phyloP scores from a whole-genome alignment of 2,797 vertebrate genomes.

The Parambassis ranga region DNA sequence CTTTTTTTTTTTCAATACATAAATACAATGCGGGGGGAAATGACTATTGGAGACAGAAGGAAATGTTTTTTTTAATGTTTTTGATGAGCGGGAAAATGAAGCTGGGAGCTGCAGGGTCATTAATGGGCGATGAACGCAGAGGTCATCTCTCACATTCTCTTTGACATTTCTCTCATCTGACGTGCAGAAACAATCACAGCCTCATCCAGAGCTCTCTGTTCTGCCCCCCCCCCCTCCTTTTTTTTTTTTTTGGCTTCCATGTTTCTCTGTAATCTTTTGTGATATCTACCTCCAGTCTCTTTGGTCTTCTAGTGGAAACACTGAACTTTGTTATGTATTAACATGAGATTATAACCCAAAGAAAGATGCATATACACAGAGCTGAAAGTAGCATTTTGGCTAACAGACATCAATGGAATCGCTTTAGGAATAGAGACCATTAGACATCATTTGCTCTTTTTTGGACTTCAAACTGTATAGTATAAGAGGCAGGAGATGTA shows the following conservation, averaged over 20 bases:
- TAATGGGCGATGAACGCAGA: conserved; percentile 73
- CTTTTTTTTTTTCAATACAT: conserved; percentile 83
- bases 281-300: conserved; percentile 53
- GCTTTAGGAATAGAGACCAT: too few species aligned
- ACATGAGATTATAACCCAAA: too few species aligned
- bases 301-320: conserved; percentile 53
- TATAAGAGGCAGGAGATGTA: too few species aligned
- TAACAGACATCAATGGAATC: too few species aligned
- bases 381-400: too few species aligned
- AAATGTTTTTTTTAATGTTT: conserved; percentile 75
- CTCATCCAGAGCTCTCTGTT: conserved; percentile 35
- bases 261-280: conserved; percentile 41
- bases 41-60: conserved; percentile 78
- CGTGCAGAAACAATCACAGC: conserved; percentile 61
- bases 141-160: conserved; percentile 77
- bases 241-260: conserved; percentile 10
- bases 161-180: conserved; percentile 73
- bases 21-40: conserved; percentile 84
- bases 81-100: conserved; percentile 76
- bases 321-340: conserved; percentile 42
- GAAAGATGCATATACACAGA: too few species aligned
- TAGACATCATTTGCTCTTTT: too few species aligned
- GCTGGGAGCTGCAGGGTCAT: conserved; percentile 75
- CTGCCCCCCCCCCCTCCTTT: too few species aligned
- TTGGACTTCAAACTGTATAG: too few species aligned